phyloP scores from a whole-genome alignment of 1,140 invertebrate genomes.

The Coenobita brevimanus region DNA sequence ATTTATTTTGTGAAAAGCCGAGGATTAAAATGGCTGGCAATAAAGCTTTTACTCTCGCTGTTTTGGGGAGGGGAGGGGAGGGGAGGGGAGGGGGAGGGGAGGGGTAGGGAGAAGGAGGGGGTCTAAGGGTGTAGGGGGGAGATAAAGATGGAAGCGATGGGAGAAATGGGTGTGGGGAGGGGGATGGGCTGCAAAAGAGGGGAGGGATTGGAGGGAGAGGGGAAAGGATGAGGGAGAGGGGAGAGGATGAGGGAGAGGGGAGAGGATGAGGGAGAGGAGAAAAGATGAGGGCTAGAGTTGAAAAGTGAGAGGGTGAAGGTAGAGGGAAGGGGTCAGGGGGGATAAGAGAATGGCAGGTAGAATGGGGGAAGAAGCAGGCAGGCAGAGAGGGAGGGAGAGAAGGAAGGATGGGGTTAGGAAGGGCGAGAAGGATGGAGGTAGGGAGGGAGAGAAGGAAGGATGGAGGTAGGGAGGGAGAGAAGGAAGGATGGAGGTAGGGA shows the following conservation, averaged over 20 bases:
- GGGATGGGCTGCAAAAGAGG: not conserved
- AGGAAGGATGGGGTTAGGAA: too few relatives aligned
- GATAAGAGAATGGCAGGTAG: not conserved
- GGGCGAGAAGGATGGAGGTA: not conserved
- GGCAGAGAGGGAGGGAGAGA: conserved; percentile 23
- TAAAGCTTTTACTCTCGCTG: conserved; percentile 57
- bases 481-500: not conserved
- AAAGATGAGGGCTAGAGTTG: not conserved
- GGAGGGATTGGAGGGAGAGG: not conserved
- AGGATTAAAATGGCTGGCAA: conserved; percentile 60
- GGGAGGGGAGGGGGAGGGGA: not conserved
- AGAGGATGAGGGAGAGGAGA: not conserved
- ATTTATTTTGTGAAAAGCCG: conserved; percentile 63
- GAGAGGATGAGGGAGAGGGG: not conserved
- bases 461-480: not conserved
- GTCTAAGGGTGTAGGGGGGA: not conserved
- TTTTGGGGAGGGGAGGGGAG: not conserved
- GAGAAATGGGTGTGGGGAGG: not conserved
- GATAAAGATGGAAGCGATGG: not conserved
- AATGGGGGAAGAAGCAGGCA: not conserved
- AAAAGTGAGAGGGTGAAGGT: not conserved
- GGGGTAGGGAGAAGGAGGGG: not conserved
- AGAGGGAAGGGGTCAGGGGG: not conserved
- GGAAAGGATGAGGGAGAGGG: not conserved
- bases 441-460: not conserved